Conservation (phyloP, 2,888 invertebrate species). For the Coleophora flavipennella region DNA sequence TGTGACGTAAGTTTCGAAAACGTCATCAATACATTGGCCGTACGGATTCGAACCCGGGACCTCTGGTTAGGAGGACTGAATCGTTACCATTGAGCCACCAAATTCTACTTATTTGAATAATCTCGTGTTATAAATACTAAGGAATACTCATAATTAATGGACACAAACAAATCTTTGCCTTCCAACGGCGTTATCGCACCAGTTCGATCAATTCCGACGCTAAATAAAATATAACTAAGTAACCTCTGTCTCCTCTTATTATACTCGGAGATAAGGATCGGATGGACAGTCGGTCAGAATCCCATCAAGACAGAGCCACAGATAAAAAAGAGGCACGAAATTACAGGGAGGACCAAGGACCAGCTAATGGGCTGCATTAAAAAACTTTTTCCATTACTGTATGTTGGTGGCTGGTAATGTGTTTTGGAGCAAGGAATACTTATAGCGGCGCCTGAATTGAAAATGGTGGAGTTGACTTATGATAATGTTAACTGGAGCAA, state of each 20-base stretch:
- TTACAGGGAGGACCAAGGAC: constrained; percentile 58
- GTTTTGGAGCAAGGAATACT: constrained; percentile 30
- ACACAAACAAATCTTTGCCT: constrained; percentile 57
- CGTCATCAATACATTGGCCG: too few relatives aligned
- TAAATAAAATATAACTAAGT: constrained; percentile 65
- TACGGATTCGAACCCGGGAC: too few relatives aligned
- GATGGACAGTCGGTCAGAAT: constrained; percentile 64
- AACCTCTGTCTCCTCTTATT: constrained; percentile 70
- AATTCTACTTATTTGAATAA: constrained; percentile 25
- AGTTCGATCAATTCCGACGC: constrained; percentile 64
- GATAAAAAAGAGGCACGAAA: constrained; percentile 60
- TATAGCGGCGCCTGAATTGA: constrained; percentile 33
- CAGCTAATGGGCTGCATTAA: constrained; percentile 66
- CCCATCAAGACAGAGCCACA: constrained; percentile 57
- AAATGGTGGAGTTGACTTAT: constrained; percentile 32
- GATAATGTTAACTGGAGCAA: constrained; percentile 12
- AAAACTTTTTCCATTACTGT: constrained; percentile 64
- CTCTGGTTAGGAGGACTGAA: too few relatives aligned
- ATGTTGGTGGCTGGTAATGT: constrained; percentile 44
- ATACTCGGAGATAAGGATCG: constrained; percentile 63
- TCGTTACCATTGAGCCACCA: too few relatives aligned
- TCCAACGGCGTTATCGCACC: constrained; percentile 48
- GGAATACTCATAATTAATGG: constrained; percentile 54
- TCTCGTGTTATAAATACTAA: constrained; percentile 15
- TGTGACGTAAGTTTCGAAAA: too few relatives aligned